Evolutionary conservation across 2,888 invertebrate species (phyloP).

Genomic region (Trichopoda pennipes): DNA sequence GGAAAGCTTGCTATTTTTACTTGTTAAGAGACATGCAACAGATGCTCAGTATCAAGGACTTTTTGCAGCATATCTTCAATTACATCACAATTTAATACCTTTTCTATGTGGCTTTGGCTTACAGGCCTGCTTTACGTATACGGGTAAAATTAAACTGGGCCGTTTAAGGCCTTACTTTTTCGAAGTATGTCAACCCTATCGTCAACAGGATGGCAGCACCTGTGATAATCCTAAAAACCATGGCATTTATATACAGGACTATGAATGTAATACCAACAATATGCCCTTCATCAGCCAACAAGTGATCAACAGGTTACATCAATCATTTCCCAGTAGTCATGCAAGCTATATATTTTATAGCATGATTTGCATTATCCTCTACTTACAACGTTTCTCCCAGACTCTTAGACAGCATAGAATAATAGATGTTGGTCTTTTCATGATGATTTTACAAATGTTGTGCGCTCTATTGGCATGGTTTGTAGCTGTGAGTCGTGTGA

Average conservation of each 20-base stretch:
- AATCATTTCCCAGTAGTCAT: constrained; percentile 77
- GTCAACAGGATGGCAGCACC: constrained; percentile 65
- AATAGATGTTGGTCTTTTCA: constrained; percentile 39
- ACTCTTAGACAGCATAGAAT: constrained; percentile 84
- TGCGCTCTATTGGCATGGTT: constrained; percentile 90
- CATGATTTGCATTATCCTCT: constrained; percentile 71
- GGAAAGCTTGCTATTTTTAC: constrained; percentile 58
- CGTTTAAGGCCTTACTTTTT: constrained; percentile 75
- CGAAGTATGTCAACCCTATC: constrained; percentile 71
- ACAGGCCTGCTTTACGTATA: constrained; percentile 26
- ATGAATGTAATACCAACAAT: constrained; percentile 40
- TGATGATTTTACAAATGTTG: constrained; percentile 84
- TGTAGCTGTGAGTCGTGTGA: constrained; percentile 92
- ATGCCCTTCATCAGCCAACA: constrained; percentile 34
- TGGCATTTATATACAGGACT: constrained; percentile 53
- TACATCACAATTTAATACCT: constrained; percentile 69
- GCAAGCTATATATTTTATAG: constrained; percentile 73
- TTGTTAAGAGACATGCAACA: not conserved
- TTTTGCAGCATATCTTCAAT: constrained; percentile 18
- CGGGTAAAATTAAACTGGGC: constrained; percentile 72
- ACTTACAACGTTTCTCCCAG: constrained; percentile 69
- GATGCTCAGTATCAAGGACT: not conserved
- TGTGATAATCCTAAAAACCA: constrained; percentile 68
- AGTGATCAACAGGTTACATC: constrained; percentile 36
- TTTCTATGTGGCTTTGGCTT: constrained; percentile 67